These are phyloP conservation scores for Scaptodrosophila lebanonensis DNA, from an alignment of 1,140 invertebrate species.

Conservation along the genomic window DNA sequence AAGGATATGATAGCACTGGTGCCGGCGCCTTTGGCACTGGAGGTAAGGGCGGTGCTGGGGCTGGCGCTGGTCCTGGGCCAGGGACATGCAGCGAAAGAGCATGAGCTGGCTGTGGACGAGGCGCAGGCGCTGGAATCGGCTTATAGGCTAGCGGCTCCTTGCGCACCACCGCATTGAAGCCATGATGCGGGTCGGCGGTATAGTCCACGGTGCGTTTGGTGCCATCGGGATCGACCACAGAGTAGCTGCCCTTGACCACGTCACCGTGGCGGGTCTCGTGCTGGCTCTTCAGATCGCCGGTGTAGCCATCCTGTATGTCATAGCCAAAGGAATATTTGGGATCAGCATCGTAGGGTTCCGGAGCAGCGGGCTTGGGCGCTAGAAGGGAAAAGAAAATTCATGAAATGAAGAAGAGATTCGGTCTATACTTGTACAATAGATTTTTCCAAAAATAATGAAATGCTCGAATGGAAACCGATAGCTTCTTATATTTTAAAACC, in stretches of 20 bases:
- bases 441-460: no score
- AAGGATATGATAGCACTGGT: conserved; percentile 49
- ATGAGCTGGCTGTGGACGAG: conserved; percentile 32
- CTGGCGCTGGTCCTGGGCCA: conserved; percentile 47
- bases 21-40: conserved; percentile 49
- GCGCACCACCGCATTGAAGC: conserved; percentile 78
- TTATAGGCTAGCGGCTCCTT: conserved; percentile 76
- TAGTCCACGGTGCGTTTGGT: conserved; percentile 82
- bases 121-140: conserved; percentile 55
- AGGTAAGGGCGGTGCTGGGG: conserved; percentile 51
- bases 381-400: background rate
- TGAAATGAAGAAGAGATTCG: conserved; percentile 50
- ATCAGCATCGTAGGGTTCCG: conserved; percentile 79
- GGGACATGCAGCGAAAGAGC: conserved; percentile 20
- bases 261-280: conserved; percentile 81
- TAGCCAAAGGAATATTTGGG: conserved; percentile 81
- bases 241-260: conserved; percentile 82
- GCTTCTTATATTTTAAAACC: no score
- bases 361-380: conserved; percentile 66
- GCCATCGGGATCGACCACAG: conserved; percentile 82
- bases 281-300: conserved; percentile 81
- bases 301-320: conserved; percentile 80
- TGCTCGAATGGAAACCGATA: no score
- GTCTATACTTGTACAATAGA: no score
- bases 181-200: conserved; percentile 79